Evolutionary conservation across 2,888 invertebrate genomes (phyloP).

Genomic region (Lycaena phlaeas): DNA sequence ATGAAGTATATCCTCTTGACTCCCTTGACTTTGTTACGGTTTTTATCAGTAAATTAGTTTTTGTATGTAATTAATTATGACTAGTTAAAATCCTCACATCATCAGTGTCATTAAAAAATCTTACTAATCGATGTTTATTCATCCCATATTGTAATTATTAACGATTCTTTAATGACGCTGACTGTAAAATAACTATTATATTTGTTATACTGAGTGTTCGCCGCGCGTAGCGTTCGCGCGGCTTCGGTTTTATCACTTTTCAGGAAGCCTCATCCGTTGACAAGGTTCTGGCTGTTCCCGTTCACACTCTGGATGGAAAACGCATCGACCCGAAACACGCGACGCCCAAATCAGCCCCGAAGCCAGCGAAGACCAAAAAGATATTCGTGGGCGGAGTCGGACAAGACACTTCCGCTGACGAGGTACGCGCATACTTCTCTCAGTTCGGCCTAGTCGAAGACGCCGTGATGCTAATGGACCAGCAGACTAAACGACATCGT

Average conservation of each 20-base stretch:
- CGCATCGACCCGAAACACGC: constrained; percentile 96
- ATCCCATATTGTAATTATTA: neutral
- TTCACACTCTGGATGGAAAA: constrained; percentile 93
- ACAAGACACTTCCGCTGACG: constrained; percentile 92
- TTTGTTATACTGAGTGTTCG: constrained; percentile 18
- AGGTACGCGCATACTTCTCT: constrained; percentile 91
- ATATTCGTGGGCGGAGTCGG: constrained; percentile 94
- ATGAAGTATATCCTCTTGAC: constrained; percentile 21
- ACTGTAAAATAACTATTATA: neutral
- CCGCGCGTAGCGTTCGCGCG: constrained; percentile 90
- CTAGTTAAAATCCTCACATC: constrained; percentile 14
- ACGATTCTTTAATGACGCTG: neutral
- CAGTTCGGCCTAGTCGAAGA: constrained; percentile 93
- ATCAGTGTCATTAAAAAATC: constrained; percentile 10
- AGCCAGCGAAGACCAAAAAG: constrained; percentile 91
- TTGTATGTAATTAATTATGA: constrained; percentile 17
- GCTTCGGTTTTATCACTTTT: constrained; percentile 95
- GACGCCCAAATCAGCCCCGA: constrained; percentile 90
- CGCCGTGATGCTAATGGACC: constrained; percentile 95
- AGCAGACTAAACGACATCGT: constrained; percentile 91
- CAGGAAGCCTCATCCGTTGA: constrained; percentile 92
- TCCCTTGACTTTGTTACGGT: constrained; percentile 16
- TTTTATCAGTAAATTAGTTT: constrained; percentile 19
- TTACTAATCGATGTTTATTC: neutral
- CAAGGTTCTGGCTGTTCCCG: constrained; percentile 91